Percentiles rank a stretch among this genome's conserved stretches.
phyloP scores from a whole-genome alignment of 2,888 invertebrate genomes.

The Rhogogaster chlorosoma region DNA sequence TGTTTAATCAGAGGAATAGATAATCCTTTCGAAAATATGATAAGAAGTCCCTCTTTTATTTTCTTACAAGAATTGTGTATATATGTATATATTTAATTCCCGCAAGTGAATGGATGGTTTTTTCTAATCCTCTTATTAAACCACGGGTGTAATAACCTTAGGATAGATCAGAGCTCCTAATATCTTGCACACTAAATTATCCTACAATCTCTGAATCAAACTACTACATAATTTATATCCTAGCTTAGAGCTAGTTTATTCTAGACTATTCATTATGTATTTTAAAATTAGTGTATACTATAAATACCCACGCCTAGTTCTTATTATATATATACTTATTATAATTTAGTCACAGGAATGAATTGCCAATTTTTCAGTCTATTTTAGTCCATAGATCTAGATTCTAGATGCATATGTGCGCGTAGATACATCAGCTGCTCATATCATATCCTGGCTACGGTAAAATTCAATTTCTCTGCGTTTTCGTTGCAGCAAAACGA shows the following conservation, averaged over 20 bases:
- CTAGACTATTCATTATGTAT: conserved; percentile 1
- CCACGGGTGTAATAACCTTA: not conserved
- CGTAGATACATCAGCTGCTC: not conserved
- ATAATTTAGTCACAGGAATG: not conserved
- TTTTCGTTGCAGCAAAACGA: conserved; percentile 81
- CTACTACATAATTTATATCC: not conserved
- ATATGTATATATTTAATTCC: not conserved
- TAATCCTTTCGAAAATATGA: not conserved
- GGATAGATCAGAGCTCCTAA: not conserved
- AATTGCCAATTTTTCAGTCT: not conserved
- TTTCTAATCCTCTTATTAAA: not conserved
- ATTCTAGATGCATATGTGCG: not conserved
- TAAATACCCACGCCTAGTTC: not conserved
- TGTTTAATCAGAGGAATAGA: not conserved
- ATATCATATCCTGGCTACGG: not conserved
- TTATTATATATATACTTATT: not conserved
- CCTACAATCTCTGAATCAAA: not conserved
- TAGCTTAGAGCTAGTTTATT: not conserved
- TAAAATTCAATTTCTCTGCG: not conserved
- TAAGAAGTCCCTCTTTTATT: not conserved
- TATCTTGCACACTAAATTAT: not conserved
- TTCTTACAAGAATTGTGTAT: too few relatives aligned
- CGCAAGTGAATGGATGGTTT: not conserved
- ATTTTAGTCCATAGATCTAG: not conserved
- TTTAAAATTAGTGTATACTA: not conserved